A percentile compares a stretch with the other conserved stretches of the same genome.
Evolutionary conservation across 2,888 invertebrate genomes (phyloP).

Genomic region (Papilio demoleus): DNA sequence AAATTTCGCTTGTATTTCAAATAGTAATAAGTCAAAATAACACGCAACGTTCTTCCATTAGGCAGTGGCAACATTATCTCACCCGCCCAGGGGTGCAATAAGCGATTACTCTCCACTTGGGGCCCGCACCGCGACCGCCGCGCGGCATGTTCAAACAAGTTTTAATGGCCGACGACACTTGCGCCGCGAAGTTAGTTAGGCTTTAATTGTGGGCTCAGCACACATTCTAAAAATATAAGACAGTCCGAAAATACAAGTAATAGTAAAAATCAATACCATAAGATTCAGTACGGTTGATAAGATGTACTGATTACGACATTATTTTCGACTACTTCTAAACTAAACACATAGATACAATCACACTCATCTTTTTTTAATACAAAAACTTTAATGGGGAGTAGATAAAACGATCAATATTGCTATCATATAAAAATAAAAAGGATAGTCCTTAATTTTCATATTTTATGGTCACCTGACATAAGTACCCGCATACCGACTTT

Average conservation of each 20-base stretch:
- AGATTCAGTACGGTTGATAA: too few species aligned
- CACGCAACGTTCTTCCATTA: constrained; percentile 35
- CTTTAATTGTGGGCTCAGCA: constrained; percentile 44
- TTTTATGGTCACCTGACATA: constrained; percentile 45
- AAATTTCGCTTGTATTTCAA: constrained; percentile 4
- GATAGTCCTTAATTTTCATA: not conserved
- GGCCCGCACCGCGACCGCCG: constrained; percentile 42
- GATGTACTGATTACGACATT: too few species aligned
- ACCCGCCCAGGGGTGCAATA: constrained; percentile 37
- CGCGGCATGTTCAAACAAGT: constrained; percentile 56
- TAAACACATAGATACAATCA: too few species aligned
- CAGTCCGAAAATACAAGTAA: not conserved
- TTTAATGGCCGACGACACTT: constrained; percentile 66
- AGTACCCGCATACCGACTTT: constrained; percentile 57
- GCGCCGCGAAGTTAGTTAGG: constrained; percentile 47
- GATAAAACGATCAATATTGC: too few species aligned
- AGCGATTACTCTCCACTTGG: constrained; percentile 36
- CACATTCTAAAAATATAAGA: constrained; percentile 39
- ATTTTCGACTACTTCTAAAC: too few species aligned
- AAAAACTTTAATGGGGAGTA: too few species aligned
- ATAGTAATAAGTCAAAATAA: constrained; percentile 29
- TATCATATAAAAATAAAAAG: too few species aligned
- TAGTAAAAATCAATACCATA: too few species aligned
- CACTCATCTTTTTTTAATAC: too few species aligned
- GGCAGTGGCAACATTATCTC: constrained; percentile 39